Evolutionary conservation across 2,113 vertebrate species (phyloP).

Genomic region (Sporophila hypoxantha): DNA sequence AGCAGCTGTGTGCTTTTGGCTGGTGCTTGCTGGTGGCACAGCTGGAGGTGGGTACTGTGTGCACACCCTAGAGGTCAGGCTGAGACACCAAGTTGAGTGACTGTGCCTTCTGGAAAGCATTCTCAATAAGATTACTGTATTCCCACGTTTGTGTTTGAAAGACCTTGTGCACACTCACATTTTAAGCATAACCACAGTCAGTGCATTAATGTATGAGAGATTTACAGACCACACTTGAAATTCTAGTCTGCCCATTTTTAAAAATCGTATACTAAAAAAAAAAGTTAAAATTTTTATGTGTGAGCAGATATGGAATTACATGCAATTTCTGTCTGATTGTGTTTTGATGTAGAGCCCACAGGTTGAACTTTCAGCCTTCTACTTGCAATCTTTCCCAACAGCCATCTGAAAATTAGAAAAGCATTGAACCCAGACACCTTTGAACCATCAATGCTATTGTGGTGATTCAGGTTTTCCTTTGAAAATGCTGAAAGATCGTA

Average conservation of each 20-base stretch:
- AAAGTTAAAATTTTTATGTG: neutral
- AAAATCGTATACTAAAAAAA: neutral
- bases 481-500: conserved; percentile 50
- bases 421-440: conserved; percentile 9
- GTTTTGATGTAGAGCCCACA: neutral
- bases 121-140: neutral
- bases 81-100: neutral
- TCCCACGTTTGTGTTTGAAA: neutral
- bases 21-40: neutral
- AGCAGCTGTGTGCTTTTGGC: neutral
- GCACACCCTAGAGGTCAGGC: neutral
- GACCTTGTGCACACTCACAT: neutral
- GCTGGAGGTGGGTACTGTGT: neutral
- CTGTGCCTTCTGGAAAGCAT: neutral
- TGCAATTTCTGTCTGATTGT: neutral
- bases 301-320: neutral
- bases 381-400: neutral
- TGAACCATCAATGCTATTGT: conserved; percentile 9
- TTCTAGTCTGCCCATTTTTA: neutral
- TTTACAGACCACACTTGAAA: neutral
- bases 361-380: conserved; percentile 40
- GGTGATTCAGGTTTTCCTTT: conserved; percentile 50
- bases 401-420: conserved; percentile 38
- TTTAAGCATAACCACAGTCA: neutral
- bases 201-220: neutral